Evolutionary conservation across 2,888 invertebrate genomes (phyloP), one percentile per base, ranked within the genome.

Genomic region (Ethmia dodecea): DNA sequence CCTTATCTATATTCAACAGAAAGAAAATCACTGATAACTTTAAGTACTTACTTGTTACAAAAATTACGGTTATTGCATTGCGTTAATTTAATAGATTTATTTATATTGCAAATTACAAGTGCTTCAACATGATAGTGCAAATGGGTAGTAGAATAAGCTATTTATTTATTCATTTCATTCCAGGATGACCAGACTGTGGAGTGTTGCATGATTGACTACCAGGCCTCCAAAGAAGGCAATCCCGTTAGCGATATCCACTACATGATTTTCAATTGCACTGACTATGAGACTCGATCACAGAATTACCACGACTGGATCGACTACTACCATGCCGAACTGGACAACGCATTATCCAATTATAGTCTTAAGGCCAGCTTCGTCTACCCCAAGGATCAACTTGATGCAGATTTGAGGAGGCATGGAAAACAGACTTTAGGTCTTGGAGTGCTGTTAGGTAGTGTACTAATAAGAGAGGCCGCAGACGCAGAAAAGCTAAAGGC

Each of bases 381-480:
- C 0, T 66, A 56, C 33, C 53, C 68, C 0, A 60, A 43, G 36
- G 60, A 60, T 3, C 50, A 55, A 30, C 37, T 66, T 9, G 55
- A 65, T 28, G 43, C 41, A 13, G 65, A 67, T 31, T 25, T 65
- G 8, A 56, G 49, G 13, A 52, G 45, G 28, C 58, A 54, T 37
- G 49, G 52, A 0, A 58, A 54, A 37, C 1, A 45, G 0, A 35
- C 39, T 15, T 45, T 66, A 1, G 50, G 36, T 1, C 15, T 32
- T 1, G 22, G 49, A 2, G 4, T 60, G 0, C 15, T 60, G 22
- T n/a, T 52, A 4, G 25, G 41, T 3, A 47, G 37, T 13, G 14
- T 56, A 3, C 4, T 55, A 3, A 29, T 47, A 2, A 56, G 54
- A 25, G 50, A 47, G 13, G 6, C 46, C 3, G 53, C 54, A 18